Evolutionary conservation across 92 coral and sea anemone genomes (phyloP).

Genomic region (Muricea muricata): DNA sequence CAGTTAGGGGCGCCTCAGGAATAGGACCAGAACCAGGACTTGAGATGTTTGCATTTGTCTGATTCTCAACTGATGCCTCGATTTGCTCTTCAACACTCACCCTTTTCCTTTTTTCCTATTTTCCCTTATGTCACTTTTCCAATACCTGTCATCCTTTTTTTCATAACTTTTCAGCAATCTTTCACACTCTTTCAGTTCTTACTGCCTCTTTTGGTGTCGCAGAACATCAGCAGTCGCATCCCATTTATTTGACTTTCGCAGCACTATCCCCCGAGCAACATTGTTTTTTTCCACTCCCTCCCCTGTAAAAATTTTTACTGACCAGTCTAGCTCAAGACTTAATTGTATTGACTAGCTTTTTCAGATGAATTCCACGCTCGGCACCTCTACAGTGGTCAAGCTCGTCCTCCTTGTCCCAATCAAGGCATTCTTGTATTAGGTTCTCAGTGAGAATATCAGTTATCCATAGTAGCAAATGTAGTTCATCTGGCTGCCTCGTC

Average conservation of each 20-base stretch:
- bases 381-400: slow-evolving; percentile 40
- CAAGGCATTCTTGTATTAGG: slow-evolving; percentile 27
- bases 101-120: not conserved
- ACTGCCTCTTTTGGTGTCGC: slow-evolving; percentile 35
- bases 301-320: not conserved
- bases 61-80: slow-evolving; percentile 3
- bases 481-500: slow-evolving; percentile 58
- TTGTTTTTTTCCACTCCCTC: not conserved
- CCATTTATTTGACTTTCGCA: slow-evolving; percentile 61
- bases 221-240: slow-evolving; percentile 51
- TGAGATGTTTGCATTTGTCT: not conserved
- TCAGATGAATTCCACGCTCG: slow-evolving; percentile 32
- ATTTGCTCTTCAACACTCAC: not conserved
- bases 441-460: slow-evolving; percentile 50
- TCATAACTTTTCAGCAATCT: slow-evolving; percentile 3
- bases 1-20: not conserved
- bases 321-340: slow-evolving; percentile 22
- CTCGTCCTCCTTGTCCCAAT: slow-evolving; percentile 54
- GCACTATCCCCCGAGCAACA: not conserved
- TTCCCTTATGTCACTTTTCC: slow-evolving; percentile 40
- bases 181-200: slow-evolving; percentile 24
- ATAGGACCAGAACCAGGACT: not conserved
- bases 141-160: slow-evolving; percentile 42
- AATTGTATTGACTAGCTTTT: slow-evolving; percentile 17
- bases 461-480: slow-evolving; percentile 58